A percentile compares a stretch with the other conserved stretches of the same genome.
Evolutionary conservation across 2,888 invertebrate species (phyloP).

Genomic region (Adineta ricciae): DNA sequence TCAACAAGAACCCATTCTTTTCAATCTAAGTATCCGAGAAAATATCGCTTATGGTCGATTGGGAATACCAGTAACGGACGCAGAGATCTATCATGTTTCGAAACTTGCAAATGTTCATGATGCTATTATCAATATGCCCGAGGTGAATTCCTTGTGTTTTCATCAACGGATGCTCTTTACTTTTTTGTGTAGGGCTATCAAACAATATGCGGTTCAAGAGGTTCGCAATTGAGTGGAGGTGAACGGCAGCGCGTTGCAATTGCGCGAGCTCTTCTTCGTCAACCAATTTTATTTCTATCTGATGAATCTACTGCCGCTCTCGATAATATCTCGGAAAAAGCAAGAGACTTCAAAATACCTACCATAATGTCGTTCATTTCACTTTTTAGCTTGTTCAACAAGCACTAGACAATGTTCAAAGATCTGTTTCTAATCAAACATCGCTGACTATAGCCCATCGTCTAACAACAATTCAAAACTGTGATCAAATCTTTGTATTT

Average conservation of each 20-base stretch:
- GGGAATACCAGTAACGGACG: constrained; percentile 56
- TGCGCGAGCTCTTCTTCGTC: constrained; percentile 85
- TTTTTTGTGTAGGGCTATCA: constrained; percentile 38
- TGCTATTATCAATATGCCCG: constrained; percentile 64
- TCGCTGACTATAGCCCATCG: neutral
- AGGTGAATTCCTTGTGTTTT: constrained; percentile 45
- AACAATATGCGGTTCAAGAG: constrained; percentile 82
- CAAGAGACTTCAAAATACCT: too few relatives aligned
- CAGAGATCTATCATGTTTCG: constrained; percentile 72
- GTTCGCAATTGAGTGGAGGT: constrained; percentile 74
- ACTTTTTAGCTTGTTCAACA: too few relatives aligned
- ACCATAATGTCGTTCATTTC: too few relatives aligned
- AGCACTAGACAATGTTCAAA: too few relatives aligned
- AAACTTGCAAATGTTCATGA: constrained; percentile 86
- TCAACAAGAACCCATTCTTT: constrained; percentile 93
- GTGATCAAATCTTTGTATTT: neutral
- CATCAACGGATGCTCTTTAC: neutral
- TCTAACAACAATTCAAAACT: neutral
- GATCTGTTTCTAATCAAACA: neutral
- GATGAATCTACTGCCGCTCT: constrained; percentile 95
- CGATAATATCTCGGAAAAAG: constrained; percentile 85
- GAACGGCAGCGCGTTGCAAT: constrained; percentile 97
- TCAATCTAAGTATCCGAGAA: constrained; percentile 83
- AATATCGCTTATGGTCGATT: constrained; percentile 89
- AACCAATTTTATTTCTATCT: constrained; percentile 81